Evolutionary conservation across 1,140 invertebrate genomes (phyloP).

Genomic region (Halictus rubicundus): DNA sequence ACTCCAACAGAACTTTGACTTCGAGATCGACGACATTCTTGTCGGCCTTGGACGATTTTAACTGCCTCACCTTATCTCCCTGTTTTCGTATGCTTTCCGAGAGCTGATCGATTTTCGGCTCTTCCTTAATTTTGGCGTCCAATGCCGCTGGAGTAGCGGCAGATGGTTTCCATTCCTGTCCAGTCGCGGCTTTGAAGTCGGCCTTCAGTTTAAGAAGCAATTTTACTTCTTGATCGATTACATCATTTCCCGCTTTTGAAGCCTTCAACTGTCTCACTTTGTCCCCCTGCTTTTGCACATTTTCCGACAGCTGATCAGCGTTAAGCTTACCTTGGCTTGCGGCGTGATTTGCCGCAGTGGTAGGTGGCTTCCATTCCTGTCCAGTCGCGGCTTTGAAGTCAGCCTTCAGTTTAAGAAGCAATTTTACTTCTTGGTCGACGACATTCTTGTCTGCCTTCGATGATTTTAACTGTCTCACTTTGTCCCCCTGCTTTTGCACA

Average conservation of each 20-base stretch:
- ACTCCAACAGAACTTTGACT: constrained; percentile 81
- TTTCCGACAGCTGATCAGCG: no score
- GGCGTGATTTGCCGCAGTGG: no score
- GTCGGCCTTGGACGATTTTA: constrained; percentile 80
- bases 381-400: no score
- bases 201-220: constrained; percentile 88
- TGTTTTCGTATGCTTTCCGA: constrained; percentile 68
- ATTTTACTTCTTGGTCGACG: constrained; percentile 63
- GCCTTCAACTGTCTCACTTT: constrained; percentile 79
- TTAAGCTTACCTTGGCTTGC: no score
- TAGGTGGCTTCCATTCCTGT: constrained; percentile 73
- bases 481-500: constrained; percentile 55
- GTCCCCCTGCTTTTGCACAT: constrained; percentile 52
- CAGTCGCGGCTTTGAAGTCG: no score
- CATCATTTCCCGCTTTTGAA: constrained; percentile 72
- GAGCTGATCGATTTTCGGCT: constrained; percentile 38
- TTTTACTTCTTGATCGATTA: constrained; percentile 62
- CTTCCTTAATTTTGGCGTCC: no score
- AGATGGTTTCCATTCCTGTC: constrained; percentile 71
- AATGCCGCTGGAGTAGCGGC: constrained; percentile 18
- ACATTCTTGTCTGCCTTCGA: constrained; percentile 72
- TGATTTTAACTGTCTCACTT: constrained; percentile 78
- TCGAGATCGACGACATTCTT: constrained; percentile 47
- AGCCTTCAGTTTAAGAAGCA: constrained; percentile 87
- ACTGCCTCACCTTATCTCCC: constrained; percentile 59